These are phyloP conservation scores for Aegithalos caudatus DNA, from an alignment of 2,113 vertebrate genomes.

Conservation along the genomic window DNA sequence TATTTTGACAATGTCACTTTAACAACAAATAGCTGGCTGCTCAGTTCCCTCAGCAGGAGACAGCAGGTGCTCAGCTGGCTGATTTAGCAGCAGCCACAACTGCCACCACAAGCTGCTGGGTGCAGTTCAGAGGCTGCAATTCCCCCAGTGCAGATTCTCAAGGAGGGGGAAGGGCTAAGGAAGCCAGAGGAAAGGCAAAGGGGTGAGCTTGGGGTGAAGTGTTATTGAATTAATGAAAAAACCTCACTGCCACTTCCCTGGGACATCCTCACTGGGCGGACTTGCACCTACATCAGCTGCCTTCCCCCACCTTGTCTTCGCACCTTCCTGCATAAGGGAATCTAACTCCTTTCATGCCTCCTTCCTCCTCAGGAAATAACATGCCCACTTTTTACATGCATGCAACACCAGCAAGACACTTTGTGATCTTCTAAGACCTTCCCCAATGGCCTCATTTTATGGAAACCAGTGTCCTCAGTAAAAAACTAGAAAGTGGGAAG, in stretches of 20 bases:
- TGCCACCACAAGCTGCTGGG: constrained; percentile 39
- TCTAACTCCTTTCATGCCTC: neutral
- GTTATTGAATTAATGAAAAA: neutral
- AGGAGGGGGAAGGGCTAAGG: constrained; percentile 40
- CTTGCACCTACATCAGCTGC: neutral
- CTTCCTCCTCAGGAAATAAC: neutral
- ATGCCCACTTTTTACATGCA: neutral
- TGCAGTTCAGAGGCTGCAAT: constrained; percentile 56
- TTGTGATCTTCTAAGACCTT: neutral
- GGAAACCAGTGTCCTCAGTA: neutral
- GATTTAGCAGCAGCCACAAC: constrained; percentile 44
- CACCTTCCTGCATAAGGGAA: neutral
- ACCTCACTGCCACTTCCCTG: neutral
- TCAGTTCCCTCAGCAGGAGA: constrained; percentile 21
- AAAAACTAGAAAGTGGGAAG: neutral
- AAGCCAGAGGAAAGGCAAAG: neutral
- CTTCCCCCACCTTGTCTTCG: neutral
- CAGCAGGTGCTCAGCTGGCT: constrained; percentile 64
- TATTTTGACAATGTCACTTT: constrained; percentile 23
- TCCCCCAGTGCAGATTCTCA: neutral
- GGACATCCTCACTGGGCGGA: neutral
- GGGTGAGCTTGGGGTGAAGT: constrained; percentile 23
- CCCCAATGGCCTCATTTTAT: neutral
- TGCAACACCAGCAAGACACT: neutral
- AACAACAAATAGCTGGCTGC: constrained; percentile 30